Conservation (phyloP, 2,113 vertebrate genomes). For the Solenodon paradoxus region DNA sequence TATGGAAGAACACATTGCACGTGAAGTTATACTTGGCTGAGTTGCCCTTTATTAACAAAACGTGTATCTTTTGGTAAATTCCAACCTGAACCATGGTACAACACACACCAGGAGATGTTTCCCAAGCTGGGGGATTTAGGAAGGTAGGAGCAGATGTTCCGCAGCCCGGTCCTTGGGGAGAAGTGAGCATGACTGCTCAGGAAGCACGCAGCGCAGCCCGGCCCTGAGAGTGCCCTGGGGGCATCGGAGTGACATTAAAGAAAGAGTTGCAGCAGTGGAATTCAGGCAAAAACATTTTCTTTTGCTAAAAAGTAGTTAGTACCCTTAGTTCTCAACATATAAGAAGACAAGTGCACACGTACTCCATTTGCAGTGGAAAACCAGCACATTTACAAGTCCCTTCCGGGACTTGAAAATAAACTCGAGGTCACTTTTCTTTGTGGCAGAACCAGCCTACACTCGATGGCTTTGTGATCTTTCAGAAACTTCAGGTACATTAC, state of each 20-base stretch:
- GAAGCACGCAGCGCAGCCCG: neutral
- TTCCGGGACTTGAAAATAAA: slow-evolving; percentile 23
- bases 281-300: neutral
- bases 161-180: neutral
- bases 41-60: slow-evolving; percentile 81
- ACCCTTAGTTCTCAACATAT: neutral
- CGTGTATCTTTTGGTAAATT: slow-evolving; percentile 74
- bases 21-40: slow-evolving; percentile 33
- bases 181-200: neutral
- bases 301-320: neutral
- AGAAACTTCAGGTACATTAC: slow-evolving; percentile 43
- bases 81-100: slow-evolving; percentile 57
- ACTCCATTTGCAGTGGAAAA: neutral
- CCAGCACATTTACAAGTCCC: neutral
- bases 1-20: neutral
- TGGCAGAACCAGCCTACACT: slow-evolving; percentile 38
- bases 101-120: neutral
- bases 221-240: neutral
- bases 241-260: neutral
- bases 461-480: slow-evolving; percentile 34
- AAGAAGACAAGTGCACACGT: neutral
- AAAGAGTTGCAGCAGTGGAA: neutral
- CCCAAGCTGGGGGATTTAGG: neutral
- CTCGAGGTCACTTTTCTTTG: slow-evolving; percentile 5
- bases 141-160: neutral